These are phyloP conservation scores for Athalia circularis DNA, from an alignment of 2,888 invertebrate species.

Conservation along the genomic window DNA sequence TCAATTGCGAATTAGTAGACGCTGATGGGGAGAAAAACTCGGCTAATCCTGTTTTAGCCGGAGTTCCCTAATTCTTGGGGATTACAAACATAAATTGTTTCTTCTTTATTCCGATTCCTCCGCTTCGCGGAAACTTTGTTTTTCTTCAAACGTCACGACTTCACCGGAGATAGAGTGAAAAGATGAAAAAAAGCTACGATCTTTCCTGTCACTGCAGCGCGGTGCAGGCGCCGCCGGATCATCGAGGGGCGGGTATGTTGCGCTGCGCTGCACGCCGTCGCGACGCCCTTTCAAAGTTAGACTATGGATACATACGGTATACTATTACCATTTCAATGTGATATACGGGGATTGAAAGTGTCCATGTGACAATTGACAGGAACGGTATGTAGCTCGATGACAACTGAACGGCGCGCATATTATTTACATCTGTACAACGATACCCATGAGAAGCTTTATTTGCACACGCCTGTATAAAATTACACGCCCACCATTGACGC, in stretches of 20 bases:
- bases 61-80: background rate
- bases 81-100: no score
- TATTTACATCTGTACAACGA: slow-evolving; percentile 53
- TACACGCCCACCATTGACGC: slow-evolving; percentile 11
- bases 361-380: slow-evolving; percentile 59
- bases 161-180: background rate
- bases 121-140: no score
- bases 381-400: slow-evolving; percentile 55
- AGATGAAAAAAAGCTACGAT: background rate
- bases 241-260: slow-evolving; percentile 56
- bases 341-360: slow-evolving; percentile 46
- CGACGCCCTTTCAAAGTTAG: slow-evolving; percentile 59
- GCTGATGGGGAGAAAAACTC: slow-evolving; percentile 19
- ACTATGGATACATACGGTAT: no score
- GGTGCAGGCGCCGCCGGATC: background rate
- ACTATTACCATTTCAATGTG: slow-evolving; percentile 66
- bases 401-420: slow-evolving; percentile 62
- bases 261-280: slow-evolving; percentile 53
- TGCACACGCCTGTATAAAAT: slow-evolving; percentile 2
- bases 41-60: slow-evolving; percentile 26
- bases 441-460: slow-evolving; percentile 69
- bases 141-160: no score
- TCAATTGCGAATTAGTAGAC: slow-evolving; percentile 22
- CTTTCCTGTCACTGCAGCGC: background rate
- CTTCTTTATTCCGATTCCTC: no score